phyloP scores from a whole-genome alignment of 2,113 vertebrate species.

The Rhinolophus ferrumequinum region DNA sequence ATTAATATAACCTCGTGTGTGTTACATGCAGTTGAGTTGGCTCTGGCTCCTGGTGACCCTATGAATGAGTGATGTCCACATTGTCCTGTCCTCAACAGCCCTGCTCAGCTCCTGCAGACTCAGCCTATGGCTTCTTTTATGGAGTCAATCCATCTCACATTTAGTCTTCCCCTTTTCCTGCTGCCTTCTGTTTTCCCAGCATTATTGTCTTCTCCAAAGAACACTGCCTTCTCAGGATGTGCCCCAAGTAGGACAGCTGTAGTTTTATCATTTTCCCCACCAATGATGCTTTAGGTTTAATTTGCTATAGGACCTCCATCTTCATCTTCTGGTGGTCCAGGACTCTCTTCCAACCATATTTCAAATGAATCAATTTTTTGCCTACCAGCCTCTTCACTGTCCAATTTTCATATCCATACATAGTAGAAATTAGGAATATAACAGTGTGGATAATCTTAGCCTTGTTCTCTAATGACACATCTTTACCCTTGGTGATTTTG shows the following conservation, averaged over 20 bases:
- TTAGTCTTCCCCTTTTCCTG: not conserved
- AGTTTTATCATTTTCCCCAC: not conserved
- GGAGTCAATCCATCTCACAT: not conserved
- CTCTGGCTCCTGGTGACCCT: not conserved
- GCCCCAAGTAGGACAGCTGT: not conserved
- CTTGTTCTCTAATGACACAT: not conserved
- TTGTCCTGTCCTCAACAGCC: not conserved
- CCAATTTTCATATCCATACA: not conserved
- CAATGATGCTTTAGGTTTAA: no score
- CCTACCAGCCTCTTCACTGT: not conserved
- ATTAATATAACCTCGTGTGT: not conserved
- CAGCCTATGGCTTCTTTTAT: not conserved
- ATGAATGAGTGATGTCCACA: not conserved
- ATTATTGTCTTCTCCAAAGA: not conserved
- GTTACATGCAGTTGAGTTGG: not conserved
- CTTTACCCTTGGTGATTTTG: not conserved
- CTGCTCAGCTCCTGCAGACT: not conserved
- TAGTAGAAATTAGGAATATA: not conserved
- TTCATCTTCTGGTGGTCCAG: not conserved
- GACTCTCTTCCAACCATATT: not conserved
- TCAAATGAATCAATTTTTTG: not conserved
- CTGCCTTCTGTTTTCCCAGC: not conserved
- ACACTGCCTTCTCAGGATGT: not conserved
- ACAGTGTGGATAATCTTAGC: not conserved
- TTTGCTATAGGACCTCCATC: not conserved